Percentiles rank a stretch among this genome's conserved stretches.
These are phyloP conservation scores for Halcyon chelicuti DNA, from an alignment of 2,797 vertebrate species.

Conservation along the genomic window DNA sequence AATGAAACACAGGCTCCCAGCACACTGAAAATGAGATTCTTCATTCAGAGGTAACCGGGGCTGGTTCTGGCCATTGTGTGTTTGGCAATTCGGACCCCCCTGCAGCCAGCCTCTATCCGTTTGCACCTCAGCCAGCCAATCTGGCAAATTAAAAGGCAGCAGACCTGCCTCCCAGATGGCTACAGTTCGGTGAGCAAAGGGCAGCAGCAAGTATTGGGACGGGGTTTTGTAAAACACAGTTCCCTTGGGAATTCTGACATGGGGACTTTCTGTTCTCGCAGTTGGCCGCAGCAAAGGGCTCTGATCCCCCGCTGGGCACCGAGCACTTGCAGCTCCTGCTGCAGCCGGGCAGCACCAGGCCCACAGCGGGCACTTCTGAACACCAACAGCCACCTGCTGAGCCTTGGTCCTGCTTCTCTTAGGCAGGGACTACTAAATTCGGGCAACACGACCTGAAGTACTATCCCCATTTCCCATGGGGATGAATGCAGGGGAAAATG, in stretches of 20 bases:
- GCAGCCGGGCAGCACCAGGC: background rate
- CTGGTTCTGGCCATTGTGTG: background rate
- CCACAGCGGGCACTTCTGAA: background rate
- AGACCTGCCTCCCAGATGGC: background rate
- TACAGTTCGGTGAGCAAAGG: background rate
- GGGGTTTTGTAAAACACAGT: background rate
- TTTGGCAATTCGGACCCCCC: background rate
- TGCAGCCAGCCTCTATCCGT: background rate
- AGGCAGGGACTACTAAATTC: background rate
- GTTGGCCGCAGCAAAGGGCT: background rate
- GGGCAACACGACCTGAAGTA: background rate
- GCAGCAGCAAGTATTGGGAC: background rate
- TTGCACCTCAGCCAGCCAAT: background rate
- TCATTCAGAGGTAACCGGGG: background rate
- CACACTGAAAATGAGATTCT: background rate
- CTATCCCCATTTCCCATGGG: background rate
- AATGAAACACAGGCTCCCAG: slow-evolving; percentile 4
- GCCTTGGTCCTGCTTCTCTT: background rate
- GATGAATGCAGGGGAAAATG: accelerated
- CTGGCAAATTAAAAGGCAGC: background rate
- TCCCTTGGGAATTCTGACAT: background rate
- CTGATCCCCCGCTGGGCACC: background rate
- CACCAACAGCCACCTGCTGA: background rate
- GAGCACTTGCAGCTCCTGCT: background rate
- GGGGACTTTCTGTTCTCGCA: accelerated